A percentile compares a stretch with the other conserved stretches of the same genome.
Evolutionary conservation across 2,113 vertebrate species (phyloP).

Genomic region (Microtus ochrogaster): DNA sequence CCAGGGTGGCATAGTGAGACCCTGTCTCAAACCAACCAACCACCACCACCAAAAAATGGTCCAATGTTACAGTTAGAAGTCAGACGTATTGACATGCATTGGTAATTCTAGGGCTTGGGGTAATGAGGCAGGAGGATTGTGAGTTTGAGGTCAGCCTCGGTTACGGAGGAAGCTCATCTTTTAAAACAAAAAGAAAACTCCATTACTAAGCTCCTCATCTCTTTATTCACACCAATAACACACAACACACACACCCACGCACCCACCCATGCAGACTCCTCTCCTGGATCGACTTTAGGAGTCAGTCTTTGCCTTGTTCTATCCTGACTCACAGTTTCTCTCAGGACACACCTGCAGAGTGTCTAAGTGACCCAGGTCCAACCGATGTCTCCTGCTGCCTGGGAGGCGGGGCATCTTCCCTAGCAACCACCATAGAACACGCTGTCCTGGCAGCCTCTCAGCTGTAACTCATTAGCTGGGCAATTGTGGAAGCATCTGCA

Average conservation of each 20-base stretch:
- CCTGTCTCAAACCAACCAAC: neutral
- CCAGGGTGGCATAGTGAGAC: neutral
- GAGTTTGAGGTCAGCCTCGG: neutral
- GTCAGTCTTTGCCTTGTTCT: neutral
- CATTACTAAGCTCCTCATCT: neutral
- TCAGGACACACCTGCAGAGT: neutral
- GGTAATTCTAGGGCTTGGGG: neutral
- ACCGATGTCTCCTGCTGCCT: neutral
- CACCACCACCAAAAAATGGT: neutral
- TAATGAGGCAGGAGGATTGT: neutral
- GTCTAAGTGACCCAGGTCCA: neutral
- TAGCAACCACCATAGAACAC: neutral
- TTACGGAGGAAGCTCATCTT: neutral
- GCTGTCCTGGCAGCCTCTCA: slow-evolving; percentile 9
- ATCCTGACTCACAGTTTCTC: neutral
- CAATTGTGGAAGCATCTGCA: slow-evolving; percentile 30
- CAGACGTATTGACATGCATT: neutral
- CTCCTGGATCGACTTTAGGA: neutral
- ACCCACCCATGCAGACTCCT: neutral
- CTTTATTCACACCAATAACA: neutral
- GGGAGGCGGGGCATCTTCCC: neutral
- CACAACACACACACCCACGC: neutral
- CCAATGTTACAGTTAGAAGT: neutral
- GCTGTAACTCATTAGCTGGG: slow-evolving; percentile 19
- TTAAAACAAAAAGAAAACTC: neutral